These are phyloP conservation scores for Mirounga angustirostris DNA, from an alignment of 2,113 vertebrate genomes.

Conservation along the genomic window DNA sequence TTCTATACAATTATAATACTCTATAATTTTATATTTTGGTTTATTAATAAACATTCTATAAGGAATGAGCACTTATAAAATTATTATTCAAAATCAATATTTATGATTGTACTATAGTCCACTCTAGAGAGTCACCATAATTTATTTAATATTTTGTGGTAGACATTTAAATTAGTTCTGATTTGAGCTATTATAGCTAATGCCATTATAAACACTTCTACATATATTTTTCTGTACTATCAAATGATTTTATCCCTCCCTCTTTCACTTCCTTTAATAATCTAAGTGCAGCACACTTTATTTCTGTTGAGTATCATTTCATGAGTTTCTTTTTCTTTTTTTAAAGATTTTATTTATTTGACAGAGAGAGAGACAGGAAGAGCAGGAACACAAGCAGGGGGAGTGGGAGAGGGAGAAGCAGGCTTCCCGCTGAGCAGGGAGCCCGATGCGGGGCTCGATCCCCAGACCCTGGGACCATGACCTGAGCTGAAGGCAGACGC, in stretches of 20 bases:
- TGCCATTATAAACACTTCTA: background rate
- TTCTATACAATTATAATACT: background rate
- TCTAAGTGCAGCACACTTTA: background rate
- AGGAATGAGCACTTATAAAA: background rate
- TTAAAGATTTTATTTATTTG: too few species aligned
- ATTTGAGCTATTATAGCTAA: background rate
- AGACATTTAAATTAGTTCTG: conserved; percentile 15
- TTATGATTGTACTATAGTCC: background rate
- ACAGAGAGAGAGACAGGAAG: too few species aligned
- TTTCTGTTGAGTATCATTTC: background rate
- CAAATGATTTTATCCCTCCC: background rate
- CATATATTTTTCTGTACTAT: background rate
- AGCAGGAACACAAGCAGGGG: too few species aligned
- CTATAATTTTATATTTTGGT: background rate
- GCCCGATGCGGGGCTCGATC: too few species aligned
- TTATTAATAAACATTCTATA: background rate
- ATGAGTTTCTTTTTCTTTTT: background rate
- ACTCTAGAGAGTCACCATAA: background rate
- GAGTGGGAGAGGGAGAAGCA: too few species aligned
- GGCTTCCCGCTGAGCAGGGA: too few species aligned
- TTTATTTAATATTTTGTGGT: background rate
- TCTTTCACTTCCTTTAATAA: background rate
- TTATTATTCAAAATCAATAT: background rate
- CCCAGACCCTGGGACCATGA: too few species aligned
- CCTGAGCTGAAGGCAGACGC: too few species aligned